Base-by-base conservation (phyloP, 2,113 vertebrate species). In the Neolamprologus fasciatus region DNA sequence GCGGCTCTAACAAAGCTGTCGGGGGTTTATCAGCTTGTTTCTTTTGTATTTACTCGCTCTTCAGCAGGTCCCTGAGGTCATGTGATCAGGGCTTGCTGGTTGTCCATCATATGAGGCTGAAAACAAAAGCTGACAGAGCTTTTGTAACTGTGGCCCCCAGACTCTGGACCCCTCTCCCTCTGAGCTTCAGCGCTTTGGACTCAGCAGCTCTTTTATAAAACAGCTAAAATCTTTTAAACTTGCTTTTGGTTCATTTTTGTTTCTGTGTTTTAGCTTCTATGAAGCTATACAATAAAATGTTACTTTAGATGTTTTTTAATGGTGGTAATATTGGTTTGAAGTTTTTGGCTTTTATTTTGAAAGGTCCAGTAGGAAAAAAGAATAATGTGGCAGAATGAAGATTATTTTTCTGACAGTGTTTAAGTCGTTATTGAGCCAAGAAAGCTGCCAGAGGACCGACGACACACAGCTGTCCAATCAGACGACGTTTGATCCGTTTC, bases 121-220 rank as follows among this genome's bases (percentile, higher is more conserved):
- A 33, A 33, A 63, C 16, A 33, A 2, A 63, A 33, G 57, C 4
- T 33, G 28, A 61, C 57, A 33, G 16, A 33, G 57, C 57, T 61
- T 33, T 19, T 61, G 16, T 33, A 61, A 33, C 28, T 33, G 57
- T 61, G 28, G 57, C 57, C 28, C 23, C 8, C 16, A 61, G 28
- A 19, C 2, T 7, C 9, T 63, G 58, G 58, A 2, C 16, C 58
- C 16, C 2, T 19, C 16, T 33, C 3, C 16, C 28, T 63, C 0
- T 19, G 28, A 63, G 58, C 58, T 5, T 63, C 28, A 35, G 58
- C 28, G 6, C 17, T 63, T 31, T 61, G 17, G 9, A 63, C 31
- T 35, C 31, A n/a, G 58, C 28, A 33, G 16, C 1, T 63, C 31
- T 63, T 63, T 63, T 19, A 63, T 33, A 63, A 63, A 63, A 19